Conservation (phyloP, 23 tunicate genomes). For the Trididemnum clinides region DNA sequence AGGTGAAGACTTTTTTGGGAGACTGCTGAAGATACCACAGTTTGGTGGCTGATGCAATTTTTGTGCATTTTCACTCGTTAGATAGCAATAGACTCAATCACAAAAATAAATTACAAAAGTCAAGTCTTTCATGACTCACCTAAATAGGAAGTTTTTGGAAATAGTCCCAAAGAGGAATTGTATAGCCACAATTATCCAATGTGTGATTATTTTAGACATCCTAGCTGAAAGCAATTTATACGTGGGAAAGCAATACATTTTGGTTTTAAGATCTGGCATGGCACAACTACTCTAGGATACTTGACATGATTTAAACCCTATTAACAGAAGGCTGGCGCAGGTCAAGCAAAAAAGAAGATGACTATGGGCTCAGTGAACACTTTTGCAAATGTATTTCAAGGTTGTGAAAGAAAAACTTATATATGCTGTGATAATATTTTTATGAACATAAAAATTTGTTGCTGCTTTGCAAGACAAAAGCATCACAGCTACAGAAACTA, state of each 20-base stretch:
- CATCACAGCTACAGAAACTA: not conserved
- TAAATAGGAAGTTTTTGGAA: not conserved
- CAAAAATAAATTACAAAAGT: not conserved
- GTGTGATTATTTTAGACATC: not conserved
- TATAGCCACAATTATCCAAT: not conserved
- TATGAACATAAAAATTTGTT: not conserved
- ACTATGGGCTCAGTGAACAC: not conserved
- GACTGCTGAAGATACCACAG: not conserved
- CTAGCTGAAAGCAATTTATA: not conserved
- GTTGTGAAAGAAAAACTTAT: not conserved
- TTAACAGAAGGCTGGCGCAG: not conserved
- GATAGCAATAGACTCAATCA: not conserved
- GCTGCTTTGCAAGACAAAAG: not conserved
- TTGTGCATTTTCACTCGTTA: not conserved
- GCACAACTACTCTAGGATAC: not conserved
- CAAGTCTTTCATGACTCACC: not conserved
- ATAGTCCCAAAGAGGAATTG: not conserved
- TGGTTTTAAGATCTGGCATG: not conserved
- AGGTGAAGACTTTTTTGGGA: constrained; percentile 13
- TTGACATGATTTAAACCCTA: not conserved
- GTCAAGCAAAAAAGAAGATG: not conserved
- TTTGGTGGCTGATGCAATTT: not conserved
- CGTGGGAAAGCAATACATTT: not conserved
- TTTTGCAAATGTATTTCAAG: not conserved
- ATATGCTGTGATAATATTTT: not conserved